These are phyloP conservation scores for Thunnus maccoyii DNA, from an alignment of 2,113 vertebrate genomes.

Conservation along the genomic window DNA sequence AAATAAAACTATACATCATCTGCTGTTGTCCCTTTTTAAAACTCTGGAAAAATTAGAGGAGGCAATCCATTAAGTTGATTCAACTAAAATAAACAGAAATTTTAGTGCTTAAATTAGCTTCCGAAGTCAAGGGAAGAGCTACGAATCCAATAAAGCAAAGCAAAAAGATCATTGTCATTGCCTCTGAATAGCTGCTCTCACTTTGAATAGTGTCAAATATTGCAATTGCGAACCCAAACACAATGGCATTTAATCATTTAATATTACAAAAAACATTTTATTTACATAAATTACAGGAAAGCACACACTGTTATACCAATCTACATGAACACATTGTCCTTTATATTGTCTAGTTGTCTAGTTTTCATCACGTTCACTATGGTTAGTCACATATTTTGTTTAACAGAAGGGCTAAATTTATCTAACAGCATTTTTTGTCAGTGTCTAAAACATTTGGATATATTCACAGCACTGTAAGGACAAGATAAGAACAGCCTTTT, in stretches of 20 bases:
- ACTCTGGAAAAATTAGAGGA: background rate
- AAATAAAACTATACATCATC: constrained; percentile 1
- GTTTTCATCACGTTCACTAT: constrained; percentile 70
- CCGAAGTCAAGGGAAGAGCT: background rate
- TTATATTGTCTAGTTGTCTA: constrained; percentile 70
- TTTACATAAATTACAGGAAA: constrained; percentile 89
- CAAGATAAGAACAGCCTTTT: constrained; percentile 72
- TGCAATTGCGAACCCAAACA: constrained; percentile 18
- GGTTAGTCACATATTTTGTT: constrained; percentile 69
- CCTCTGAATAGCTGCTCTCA: constrained; percentile 5
- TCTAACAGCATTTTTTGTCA: constrained; percentile 58
- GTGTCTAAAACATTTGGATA: constrained; percentile 76
- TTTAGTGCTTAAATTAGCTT: constrained; percentile 30
- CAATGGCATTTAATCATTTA: constrained; percentile 64
- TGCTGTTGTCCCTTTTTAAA: background rate
- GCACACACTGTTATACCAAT: constrained; percentile 79
- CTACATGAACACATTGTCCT: constrained; percentile 74
- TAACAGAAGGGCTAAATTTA: constrained; percentile 63
- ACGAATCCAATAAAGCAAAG: no score
- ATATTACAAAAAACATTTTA: constrained; percentile 85
- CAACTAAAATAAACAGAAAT: background rate
- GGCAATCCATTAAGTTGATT: background rate
- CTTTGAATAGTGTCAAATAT: constrained; percentile 13
- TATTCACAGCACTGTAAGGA: constrained; percentile 81
- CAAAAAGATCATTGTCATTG: background rate